Evolutionary conservation across 2,113 vertebrate species (phyloP), one percentile per base, ranked within the genome.

Genomic region (Callochromis pleurospilus): DNA sequence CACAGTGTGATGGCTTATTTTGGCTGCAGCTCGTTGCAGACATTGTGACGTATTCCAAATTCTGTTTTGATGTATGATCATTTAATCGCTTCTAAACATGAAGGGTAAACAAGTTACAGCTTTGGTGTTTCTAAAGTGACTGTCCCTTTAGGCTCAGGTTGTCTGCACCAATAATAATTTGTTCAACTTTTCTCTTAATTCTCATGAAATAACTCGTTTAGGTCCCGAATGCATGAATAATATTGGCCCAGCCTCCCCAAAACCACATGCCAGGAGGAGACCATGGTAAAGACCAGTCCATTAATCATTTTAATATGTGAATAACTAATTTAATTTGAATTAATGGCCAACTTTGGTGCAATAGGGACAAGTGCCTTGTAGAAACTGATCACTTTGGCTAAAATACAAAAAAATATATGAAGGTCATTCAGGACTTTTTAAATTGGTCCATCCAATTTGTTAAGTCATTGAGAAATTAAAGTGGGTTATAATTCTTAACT

Each of bases 261-360:
- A 77, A 38, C 15, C 45, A 40, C 51, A 82, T 86, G 80, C n/a
- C 84, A 79, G 40, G 21, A 45, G 4, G 12, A 62, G 73, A 88
- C 21, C 42, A 10, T 4, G 8, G 5, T 47, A 15, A 90, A 84
- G 49, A 51, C 33, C 9, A 17, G n/a, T 40, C 26, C 83, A 86
- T 90, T 81, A 68, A 81, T 84, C 79, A 53, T 26, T 84, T 90
- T 86, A 90, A 87, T 62, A 88, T 81, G 56, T 7, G 5, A 13
- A n/a, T 26, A 51, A 49, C 70, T 80, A 31, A 87, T 87, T 82
- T 81, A 65, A 31, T 56, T 73, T 29, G 33, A 86, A 87, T 88
- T 62, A 89, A 68, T 51, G 51, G 24, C n/a, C 49, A n/a, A 53
- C 45, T n/a, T 82, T 36, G 80, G 33, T 17, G 53, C 17, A 60